These are phyloP conservation scores for Porites australiensis DNA, from an alignment of 64 coral and sea anemone genomes.

Conservation along the genomic window DNA sequence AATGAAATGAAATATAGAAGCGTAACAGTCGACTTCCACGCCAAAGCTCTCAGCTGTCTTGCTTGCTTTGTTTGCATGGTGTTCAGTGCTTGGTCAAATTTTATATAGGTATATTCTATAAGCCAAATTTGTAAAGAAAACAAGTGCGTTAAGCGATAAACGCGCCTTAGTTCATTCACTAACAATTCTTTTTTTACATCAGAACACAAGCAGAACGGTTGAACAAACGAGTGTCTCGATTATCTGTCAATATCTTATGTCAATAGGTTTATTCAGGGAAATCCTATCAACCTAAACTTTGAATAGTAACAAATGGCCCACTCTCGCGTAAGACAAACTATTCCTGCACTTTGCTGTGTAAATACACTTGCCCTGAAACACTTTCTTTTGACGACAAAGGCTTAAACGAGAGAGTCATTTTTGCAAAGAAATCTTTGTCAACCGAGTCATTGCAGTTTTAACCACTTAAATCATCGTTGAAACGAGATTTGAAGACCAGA, in stretches of 20 bases:
- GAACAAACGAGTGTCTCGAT: neutral
- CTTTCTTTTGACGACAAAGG: neutral
- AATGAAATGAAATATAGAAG: neutral
- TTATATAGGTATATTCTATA: neutral
- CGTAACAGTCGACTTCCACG: neutral
- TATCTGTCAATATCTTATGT: constrained; percentile 1
- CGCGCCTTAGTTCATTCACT: neutral
- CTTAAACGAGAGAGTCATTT: neutral
- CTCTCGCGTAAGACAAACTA: neutral
- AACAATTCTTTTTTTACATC: neutral
- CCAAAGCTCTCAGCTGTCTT: neutral
- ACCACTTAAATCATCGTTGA: neutral
- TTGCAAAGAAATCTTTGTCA: neutral
- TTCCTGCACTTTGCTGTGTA: neutral
- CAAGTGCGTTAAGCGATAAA: neutral
- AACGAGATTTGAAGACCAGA: too few species aligned
- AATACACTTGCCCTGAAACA: neutral
- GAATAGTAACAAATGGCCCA: neutral
- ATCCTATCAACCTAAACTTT: neutral
- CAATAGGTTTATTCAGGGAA: constrained; percentile 20
- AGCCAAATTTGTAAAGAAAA: neutral
- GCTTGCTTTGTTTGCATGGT: neutral
- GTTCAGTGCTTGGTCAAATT: neutral
- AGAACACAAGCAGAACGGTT: neutral
- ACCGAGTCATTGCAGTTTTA: neutral